Base-by-base conservation (phyloP, 2,888 invertebrate genomes). In the Drymonia ruficornis region DNA sequence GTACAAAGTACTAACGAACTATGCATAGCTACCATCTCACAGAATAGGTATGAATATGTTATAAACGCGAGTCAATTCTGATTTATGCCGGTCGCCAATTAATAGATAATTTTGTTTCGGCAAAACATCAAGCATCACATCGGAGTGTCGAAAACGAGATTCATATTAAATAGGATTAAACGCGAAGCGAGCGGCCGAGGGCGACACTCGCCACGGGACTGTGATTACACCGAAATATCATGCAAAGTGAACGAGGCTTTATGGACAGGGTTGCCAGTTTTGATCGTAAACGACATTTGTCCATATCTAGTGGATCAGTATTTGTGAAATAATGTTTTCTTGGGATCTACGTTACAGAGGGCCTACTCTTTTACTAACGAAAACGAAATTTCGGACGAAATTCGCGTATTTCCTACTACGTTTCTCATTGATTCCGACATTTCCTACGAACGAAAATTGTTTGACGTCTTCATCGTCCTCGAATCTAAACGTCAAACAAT, bases 201-300 rank as follows among this genome's bases (percentile, higher is more conserved):
- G 12, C 12, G 43, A 40, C 5, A 12, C 19, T 19, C 45, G 40
- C 58, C 65, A 42, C 65, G 49, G 55, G 55, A 53, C 63, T 63
- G 65, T 69, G 56, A 70, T 72, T 68, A 66, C 66, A 54, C 52
- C 46, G 38, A 58, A 65, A 65, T 68, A 72, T 66, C 52, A 57
- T 60, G 48, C 53, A 47, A 55, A 55, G 55, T 61, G 52, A 48
- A 53, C 52, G 50, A 34, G n/a, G 18, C 53, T 18, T 43, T 31
- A 46, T 34, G 45, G 45, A 44, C 52, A 51, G 52, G n/a, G 31
- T 23, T 48, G 52, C 36, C 46, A 53, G 51, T 15, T 19, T 34
- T 18, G 18, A 18, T 42, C 42, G 15, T 18, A 43, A 50, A 31
- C 11, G 2, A 31, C 2, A 11, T 31, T 31, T 12, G 31, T 31